Conservation (phyloP, 2,797 vertebrate genomes). For the Myotis daubentonii region DNA sequence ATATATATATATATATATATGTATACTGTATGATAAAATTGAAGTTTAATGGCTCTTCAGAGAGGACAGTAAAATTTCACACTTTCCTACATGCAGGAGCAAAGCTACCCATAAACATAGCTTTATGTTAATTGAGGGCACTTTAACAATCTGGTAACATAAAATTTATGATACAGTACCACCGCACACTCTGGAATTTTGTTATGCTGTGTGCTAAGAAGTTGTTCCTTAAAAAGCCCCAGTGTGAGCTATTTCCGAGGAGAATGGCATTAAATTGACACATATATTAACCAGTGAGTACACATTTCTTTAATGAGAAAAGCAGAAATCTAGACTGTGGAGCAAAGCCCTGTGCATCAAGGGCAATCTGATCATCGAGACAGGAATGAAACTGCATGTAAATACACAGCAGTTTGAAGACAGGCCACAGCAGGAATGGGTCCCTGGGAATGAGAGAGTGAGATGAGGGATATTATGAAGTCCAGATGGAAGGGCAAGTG, state of each 20-base stretch:
- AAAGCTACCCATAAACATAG: not conserved
- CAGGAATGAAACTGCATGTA: not conserved
- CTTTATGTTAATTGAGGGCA: not conserved
- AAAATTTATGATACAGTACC: not conserved
- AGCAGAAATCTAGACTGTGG: not conserved
- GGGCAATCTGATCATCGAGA: not conserved
- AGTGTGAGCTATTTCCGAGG: not conserved
- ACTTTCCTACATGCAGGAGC: not conserved
- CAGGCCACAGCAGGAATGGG: fast-evolving
- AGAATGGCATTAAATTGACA: not conserved
- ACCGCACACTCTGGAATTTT: not conserved
- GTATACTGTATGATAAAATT: not conserved
- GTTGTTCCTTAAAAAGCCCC: not conserved
- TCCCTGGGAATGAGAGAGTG: not conserved
- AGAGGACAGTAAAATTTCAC: not conserved
- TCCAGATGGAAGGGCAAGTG: not conserved
- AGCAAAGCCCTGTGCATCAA: not conserved
- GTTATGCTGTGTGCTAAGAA: not conserved
- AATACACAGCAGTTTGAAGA: not conserved
- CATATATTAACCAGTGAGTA: not conserved
- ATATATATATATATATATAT: too few relatives aligned
- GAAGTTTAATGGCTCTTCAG: not conserved
- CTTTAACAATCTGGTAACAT: not conserved
- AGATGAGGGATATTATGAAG: not conserved
- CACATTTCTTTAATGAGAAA: constrained; percentile 5